Base-by-base conservation (phyloP, 2,113 vertebrate species). In the Lepus americanus region DNA sequence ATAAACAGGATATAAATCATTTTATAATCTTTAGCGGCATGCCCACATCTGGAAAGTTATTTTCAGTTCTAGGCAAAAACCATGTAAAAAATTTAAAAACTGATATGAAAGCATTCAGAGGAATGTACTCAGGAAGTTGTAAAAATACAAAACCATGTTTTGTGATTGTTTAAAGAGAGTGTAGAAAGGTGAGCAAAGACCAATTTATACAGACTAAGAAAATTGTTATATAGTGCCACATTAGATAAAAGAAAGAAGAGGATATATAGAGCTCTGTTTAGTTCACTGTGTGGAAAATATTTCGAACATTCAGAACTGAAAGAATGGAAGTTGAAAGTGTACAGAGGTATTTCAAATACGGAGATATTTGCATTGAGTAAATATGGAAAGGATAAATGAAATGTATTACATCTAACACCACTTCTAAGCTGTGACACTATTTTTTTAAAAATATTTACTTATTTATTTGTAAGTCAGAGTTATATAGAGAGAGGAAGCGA, bases 21-120 rank as follows among this genome's bases (percentile, higher is more conserved):
- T 83, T 89, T 49, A 31, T 89, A 85, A 17, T 66, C 44, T 79
- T 5, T 10, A 64, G 9, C 64, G 17, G 29, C 22, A 70, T 33
- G 3, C 39, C 23, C 11, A 64, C 6, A 72, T 74, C 10, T 51
- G 11, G 12, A 93, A 87, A 96, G 55, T 77, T 39, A 76, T 88
- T 76, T 88, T 90, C 55, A 81, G 49, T 86, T 94, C 39, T 51
- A 31, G 20, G 92, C 10, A 66, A n/a, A 88, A 94, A 29, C 1
- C 16, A 44, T 49, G 81, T 83, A 90, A 85, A 92, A 63, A 86
- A 72, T 61, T 61, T 39, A 2, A 84, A 90, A 67, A 44, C 13
- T 87, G 12, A 59, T 14, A 59, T 14, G 9, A 70, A 84, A 78
- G 16, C 8, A 27, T 51, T 44, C 4, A 92, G 39, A 80, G 17